These are phyloP conservation scores for Matsumurasca onukii DNA, from an alignment of 1,140 invertebrate species.

Conservation along the genomic window DNA sequence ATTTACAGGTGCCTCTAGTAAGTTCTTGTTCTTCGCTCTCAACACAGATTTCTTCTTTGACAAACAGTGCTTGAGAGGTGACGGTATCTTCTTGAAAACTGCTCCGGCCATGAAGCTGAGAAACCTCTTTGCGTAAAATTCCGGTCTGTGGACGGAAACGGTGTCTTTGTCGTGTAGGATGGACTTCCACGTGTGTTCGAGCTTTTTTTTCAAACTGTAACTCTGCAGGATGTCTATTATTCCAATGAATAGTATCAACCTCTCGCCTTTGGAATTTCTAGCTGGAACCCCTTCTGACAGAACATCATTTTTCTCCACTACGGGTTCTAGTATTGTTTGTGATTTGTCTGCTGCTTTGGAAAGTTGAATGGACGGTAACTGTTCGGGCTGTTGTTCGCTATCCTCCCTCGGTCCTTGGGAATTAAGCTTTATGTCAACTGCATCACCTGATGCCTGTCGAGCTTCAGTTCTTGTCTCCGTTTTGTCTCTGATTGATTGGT, in stretches of 20 bases:
- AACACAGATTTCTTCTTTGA: not conserved
- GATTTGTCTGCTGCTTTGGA: not conserved
- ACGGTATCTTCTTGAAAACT: slow-evolving; percentile 58
- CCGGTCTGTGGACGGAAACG: slow-evolving; percentile 65
- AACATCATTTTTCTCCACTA: slow-evolving; percentile 91
- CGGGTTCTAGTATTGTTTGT: slow-evolving; percentile 80
- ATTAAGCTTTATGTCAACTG: not conserved
- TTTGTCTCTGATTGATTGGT: slow-evolving; percentile 45
- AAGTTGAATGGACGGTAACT: not conserved
- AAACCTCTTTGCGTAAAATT: slow-evolving; percentile 65
- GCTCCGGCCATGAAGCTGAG: slow-evolving; percentile 60
- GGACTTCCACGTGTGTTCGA: slow-evolving; percentile 69
- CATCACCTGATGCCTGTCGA: not conserved
- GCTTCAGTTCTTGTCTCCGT: not conserved
- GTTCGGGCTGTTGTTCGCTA: not conserved
- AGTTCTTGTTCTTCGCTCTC: not conserved
- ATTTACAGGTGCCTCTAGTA: not conserved
- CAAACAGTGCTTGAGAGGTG: slow-evolving; percentile 12
- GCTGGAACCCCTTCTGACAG: slow-evolving; percentile 81
- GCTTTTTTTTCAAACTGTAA: slow-evolving; percentile 66
- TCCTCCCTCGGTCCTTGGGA: too few species aligned
- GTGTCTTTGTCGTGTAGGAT: slow-evolving; percentile 68
- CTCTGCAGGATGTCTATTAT: slow-evolving; percentile 74
- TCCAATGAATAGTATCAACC: slow-evolving; percentile 65
- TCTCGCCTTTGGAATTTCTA: slow-evolving; percentile 65